phyloP scores from a whole-genome alignment of 2,888 invertebrate genomes.

The Leucophora obtusa region DNA sequence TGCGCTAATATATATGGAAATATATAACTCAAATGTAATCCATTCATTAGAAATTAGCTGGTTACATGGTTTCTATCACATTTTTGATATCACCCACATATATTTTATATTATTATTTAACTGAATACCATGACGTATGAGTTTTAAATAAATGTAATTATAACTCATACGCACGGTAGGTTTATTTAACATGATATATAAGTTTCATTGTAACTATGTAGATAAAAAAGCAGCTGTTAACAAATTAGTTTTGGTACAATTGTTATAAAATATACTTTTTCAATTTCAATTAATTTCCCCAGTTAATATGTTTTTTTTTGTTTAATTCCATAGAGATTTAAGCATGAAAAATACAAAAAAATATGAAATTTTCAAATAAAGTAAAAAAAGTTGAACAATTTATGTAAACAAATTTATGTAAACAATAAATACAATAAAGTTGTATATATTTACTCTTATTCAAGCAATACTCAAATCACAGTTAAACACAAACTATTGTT shows the following conservation, averaged over 20 bases:
- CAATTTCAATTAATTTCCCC: conserved; percentile 28
- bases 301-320: conserved; percentile 24
- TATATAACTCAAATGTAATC: too few relatives aligned
- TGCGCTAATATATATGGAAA: too few relatives aligned
- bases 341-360: conserved; percentile 11
- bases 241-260: conserved; percentile 31
- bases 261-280: conserved; percentile 2
- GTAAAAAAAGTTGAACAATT: neutral
- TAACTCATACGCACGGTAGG: conserved; percentile 19
- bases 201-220: too few relatives aligned
- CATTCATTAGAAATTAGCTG: too few relatives aligned
- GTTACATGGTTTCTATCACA: too few relatives aligned
- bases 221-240: conserved; percentile 11
- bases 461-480: conserved; percentile 11
- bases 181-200: neutral
- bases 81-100: too few relatives aligned
- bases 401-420: neutral
- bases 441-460: conserved; percentile 20
- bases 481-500: conserved; percentile 27
- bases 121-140: neutral
- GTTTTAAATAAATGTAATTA: neutral
- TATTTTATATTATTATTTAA: neutral
- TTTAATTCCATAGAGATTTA: conserved; percentile 36
- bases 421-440: conserved; percentile 23
- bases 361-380: neutral